A percentile compares a stretch with the other conserved stretches of the same genome.
phyloP scores from a whole-genome alignment of 2,113 vertebrate genomes.

The Gambusia holbrooki region DNA sequence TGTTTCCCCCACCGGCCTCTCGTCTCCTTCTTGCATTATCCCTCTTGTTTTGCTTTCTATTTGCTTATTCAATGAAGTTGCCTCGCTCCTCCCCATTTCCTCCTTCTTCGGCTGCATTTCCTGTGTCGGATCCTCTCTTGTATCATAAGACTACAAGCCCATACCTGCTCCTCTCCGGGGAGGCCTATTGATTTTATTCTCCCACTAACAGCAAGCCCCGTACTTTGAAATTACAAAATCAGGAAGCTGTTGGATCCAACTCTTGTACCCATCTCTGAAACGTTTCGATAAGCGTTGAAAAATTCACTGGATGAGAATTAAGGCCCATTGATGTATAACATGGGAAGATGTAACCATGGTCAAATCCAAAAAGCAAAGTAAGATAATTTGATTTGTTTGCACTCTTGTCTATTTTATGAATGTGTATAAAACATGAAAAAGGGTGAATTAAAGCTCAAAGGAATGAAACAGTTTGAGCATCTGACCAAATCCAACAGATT shows the following conservation, averaged over 20 bases:
- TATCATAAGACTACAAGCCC: conserved; percentile 67
- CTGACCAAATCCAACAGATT: no score
- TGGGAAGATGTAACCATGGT: conserved; percentile 25
- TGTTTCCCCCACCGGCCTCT: conserved; percentile 81
- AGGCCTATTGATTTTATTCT: conserved; percentile 75
- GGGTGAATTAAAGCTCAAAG: neutral
- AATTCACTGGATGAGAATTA: conserved; percentile 58
- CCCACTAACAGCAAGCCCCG: conserved; percentile 64
- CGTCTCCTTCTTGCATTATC: conserved; percentile 80
- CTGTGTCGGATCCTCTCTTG: conserved; percentile 66
- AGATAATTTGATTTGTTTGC: conserved; percentile 36
- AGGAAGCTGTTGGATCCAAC: conserved; percentile 76
- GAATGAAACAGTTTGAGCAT: no score
- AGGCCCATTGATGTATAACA: conserved; percentile 43
- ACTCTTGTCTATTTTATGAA: neutral
- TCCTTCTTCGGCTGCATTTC: conserved; percentile 61
- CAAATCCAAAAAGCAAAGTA: conserved; percentile 31
- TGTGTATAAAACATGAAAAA: neutral
- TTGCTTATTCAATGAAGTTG: conserved; percentile 77
- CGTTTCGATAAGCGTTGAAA: conserved; percentile 57
- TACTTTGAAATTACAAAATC: conserved; percentile 77
- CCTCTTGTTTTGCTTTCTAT: conserved; percentile 77
- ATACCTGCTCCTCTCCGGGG: conserved; percentile 69
- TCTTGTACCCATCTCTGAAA: conserved; percentile 62
- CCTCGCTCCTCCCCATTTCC: conserved; percentile 66